Conservation (phyloP, 1,140 invertebrate genomes). For the Polyergus mexicanus region DNA sequence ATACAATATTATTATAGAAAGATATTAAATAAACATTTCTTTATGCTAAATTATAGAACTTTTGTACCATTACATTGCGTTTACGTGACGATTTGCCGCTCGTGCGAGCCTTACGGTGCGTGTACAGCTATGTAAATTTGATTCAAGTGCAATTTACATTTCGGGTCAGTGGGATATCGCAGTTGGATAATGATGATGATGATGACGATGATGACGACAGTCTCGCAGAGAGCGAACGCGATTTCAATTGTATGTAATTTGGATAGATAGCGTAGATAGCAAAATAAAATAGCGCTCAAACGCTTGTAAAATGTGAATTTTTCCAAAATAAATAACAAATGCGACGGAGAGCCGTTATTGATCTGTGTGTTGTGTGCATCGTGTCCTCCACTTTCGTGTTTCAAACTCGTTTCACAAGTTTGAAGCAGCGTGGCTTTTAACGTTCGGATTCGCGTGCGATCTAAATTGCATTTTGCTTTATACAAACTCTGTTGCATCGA, state of each 20-base stretch:
- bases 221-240: not conserved
- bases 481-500: not conserved
- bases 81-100: not conserved
- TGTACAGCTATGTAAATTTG: slow-evolving; percentile 37
- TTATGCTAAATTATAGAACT: not conserved
- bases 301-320: not conserved
- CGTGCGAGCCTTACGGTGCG: not conserved
- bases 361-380: not conserved
- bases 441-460: not conserved
- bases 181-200: slow-evolving; percentile 17
- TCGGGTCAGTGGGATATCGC: slow-evolving; percentile 20
- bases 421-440: not conserved
- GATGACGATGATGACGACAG: slow-evolving; percentile 44
- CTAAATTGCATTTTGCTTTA: slow-evolving; percentile 24
- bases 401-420: slow-evolving; percentile 11
- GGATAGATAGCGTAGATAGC: no score
- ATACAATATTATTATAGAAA: no score
- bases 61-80: not conserved
- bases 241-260: slow-evolving; percentile 32
- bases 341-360: not conserved
- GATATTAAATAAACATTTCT: not conserved
- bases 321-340: not conserved
- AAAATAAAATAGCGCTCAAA: not conserved
- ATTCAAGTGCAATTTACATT: slow-evolving; percentile 44
- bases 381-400: not conserved